These are phyloP conservation scores for Polypedilum pembai DNA, from an alignment of 1,140 invertebrate genomes.

Conservation along the genomic window DNA sequence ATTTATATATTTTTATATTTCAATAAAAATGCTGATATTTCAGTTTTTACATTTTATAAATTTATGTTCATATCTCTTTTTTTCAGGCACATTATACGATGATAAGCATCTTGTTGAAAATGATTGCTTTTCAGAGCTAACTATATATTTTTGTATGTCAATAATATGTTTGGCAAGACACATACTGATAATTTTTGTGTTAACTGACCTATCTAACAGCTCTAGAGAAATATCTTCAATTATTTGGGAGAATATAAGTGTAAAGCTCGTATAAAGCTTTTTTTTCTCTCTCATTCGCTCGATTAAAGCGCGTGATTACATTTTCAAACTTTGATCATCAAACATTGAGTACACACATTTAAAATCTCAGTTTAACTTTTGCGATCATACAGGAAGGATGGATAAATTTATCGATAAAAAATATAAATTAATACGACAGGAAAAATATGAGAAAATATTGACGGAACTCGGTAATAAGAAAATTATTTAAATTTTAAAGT, in stretches of 20 bases:
- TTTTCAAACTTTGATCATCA: background rate
- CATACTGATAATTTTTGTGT: background rate
- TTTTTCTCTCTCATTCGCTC: background rate
- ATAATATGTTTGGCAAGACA: background rate
- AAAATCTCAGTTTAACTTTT: background rate
- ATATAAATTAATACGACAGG: background rate
- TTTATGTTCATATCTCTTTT: background rate
- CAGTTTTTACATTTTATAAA: background rate
- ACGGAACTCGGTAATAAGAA: background rate
- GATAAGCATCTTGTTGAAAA: background rate
- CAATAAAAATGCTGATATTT: background rate
- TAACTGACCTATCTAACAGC: background rate
- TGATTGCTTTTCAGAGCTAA: background rate
- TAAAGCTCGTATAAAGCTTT: too few relatives aligned
- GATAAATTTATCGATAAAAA: background rate
- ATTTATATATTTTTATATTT: background rate
- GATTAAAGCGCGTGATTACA: background rate
- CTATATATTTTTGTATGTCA: background rate
- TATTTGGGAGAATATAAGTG: too few relatives aligned
- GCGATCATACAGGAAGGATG: background rate
- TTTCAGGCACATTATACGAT: background rate
- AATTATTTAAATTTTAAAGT: background rate
- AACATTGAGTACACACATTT: background rate
- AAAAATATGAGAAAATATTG: background rate
- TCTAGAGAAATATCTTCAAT: too few relatives aligned